Percentiles rank a stretch among this genome's conserved stretches.
Evolutionary conservation across 92 coral and sea anemone genomes (phyloP).

Genomic region (Phenganax marumi): DNA sequence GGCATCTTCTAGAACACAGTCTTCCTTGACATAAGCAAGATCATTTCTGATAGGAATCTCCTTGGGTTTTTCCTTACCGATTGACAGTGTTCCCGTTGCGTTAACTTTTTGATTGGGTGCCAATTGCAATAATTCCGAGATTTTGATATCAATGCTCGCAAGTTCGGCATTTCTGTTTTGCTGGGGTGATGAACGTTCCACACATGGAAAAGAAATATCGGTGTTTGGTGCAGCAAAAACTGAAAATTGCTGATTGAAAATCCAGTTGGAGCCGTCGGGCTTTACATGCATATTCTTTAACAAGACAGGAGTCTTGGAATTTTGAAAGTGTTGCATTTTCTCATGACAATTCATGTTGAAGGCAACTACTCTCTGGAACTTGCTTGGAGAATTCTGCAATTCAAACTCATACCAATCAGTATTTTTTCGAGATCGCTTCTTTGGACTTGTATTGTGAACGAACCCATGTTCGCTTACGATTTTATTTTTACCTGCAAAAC

Average conservation of each 20-base stretch:
- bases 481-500: too few relatives aligned
- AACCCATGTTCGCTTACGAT: too few relatives aligned
- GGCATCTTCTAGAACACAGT: slow-evolving; percentile 4
- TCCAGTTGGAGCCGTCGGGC: neutral
- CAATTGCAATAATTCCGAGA: neutral
- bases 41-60: neutral
- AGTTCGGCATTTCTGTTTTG: neutral
- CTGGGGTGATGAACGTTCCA: neutral
- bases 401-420: too few relatives aligned
- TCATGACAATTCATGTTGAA: neutral
- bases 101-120: neutral
- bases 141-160: neutral
- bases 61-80: neutral
- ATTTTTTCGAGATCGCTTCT: neutral
- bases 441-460: neutral
- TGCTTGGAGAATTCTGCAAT: neutral
- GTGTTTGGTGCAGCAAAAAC: neutral
- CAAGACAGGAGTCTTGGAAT: neutral
- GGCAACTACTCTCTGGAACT: neutral
- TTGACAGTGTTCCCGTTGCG: neutral
- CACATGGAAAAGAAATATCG: neutral
- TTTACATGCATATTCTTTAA: neutral
- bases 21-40: neutral
- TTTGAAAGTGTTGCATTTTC: neutral
- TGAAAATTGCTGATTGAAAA: neutral